Evolutionary conservation across 2,888 invertebrate genomes (phyloP).

Genomic region (Drosophila anceps): DNA sequence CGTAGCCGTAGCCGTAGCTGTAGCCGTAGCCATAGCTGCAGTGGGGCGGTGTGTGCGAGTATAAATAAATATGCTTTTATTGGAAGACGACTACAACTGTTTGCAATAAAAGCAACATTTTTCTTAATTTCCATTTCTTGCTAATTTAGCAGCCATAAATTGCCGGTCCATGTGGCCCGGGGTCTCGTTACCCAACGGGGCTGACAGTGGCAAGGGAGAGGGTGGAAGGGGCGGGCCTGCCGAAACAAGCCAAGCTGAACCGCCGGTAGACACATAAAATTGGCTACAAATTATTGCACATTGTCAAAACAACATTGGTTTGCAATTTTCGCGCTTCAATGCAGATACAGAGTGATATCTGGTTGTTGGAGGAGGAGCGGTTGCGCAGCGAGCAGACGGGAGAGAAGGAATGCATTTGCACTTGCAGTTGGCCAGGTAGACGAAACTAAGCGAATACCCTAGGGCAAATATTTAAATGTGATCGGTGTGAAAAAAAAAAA

Average conservation of each 20-base stretch:
- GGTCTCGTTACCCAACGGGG: slow-evolving; percentile 45
- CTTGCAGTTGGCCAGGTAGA: slow-evolving; percentile 31
- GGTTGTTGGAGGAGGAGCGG: background rate
- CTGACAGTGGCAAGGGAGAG: background rate
- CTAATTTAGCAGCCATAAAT: slow-evolving; percentile 80
- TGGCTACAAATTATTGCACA: slow-evolving; percentile 83
- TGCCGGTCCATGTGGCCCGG: slow-evolving; percentile 67
- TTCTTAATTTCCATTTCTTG: slow-evolving; percentile 81
- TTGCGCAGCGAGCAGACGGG: background rate
- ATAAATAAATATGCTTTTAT: slow-evolving; percentile 78
- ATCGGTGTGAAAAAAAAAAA: background rate
- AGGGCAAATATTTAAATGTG: slow-evolving; percentile 27
- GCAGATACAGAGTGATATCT: slow-evolving; percentile 69
- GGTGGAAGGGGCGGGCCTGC: background rate
- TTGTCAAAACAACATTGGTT: slow-evolving; percentile 84
- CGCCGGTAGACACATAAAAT: slow-evolving; percentile 79
- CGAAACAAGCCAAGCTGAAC: slow-evolving; percentile 73
- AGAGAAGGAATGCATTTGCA: slow-evolving; percentile 41
- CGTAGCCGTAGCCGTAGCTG: background rate
- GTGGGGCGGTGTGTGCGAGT: slow-evolving; percentile 50
- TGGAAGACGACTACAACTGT: slow-evolving; percentile 81
- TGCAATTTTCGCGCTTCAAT: slow-evolving; percentile 84
- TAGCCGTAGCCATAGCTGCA: background rate
- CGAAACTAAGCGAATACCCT: slow-evolving; percentile 45
- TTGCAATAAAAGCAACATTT: slow-evolving; percentile 81